Evolutionary conservation across 2,888 invertebrate genomes (phyloP), one percentile per base, ranked within the genome.

Genomic region (Phortica okadai): DNA sequence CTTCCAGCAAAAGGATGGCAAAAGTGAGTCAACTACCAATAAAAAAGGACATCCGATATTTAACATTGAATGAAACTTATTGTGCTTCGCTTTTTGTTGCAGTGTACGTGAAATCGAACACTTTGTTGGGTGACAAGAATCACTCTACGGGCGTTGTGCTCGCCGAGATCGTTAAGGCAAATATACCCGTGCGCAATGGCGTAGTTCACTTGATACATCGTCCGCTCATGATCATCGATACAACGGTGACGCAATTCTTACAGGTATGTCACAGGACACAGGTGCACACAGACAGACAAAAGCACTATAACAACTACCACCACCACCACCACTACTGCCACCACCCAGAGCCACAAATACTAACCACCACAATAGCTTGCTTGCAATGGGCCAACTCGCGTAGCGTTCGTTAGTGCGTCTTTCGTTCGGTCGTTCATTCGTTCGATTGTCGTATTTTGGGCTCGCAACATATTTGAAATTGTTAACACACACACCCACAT

Each of bases 201-300:
- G 97, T 98, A 0, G 95, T 98, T 5, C 98, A 98, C 92, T 94
- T 98, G 80, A 98, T 98, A 83, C 96, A 97, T 86, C 94, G 96
- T 81, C 98, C 98, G 0, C 93, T 98, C 16, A 97, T 98, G 96
- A 95, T 98, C 77, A 96, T 97, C 74, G 97, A 97, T 88, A 96
- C 95, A n/a, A 95, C 95, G 4, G 95, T 97, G 80, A 94, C 94
- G 82, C 95, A 97, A 90, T 96, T 97, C 88, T 93, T 97, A 77
- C 94, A 96, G 96, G 97, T 97, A 93, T 78, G 81, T 42, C 64
- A 64, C 78, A 44, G 59, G 59, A 74, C 78, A 42, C 75, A 74
- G 25, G 45, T 76, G 64, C 10, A 59, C 21, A 59, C 25, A 14
- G 58, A 64, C n/a, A 16, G 70, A 41, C 59, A 44, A 25, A 42